These are phyloP conservation scores for Galbula dea DNA, from an alignment of 2,113 vertebrate species.

Conservation along the genomic window DNA sequence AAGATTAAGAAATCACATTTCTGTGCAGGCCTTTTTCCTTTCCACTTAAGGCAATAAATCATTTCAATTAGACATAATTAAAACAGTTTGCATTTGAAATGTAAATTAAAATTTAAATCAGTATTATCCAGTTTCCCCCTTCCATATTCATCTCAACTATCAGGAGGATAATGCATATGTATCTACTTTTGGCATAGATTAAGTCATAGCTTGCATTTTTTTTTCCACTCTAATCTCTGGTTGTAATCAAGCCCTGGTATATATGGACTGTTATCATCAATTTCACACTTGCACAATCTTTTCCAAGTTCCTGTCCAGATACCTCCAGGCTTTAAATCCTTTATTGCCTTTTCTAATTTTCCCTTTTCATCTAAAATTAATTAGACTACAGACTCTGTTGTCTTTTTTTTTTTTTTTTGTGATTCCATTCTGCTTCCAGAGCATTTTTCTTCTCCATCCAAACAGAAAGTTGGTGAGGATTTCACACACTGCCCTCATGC, in stretches of 20 bases:
- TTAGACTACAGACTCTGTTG: neutral
- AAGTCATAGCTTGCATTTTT: neutral
- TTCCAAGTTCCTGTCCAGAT: constrained; percentile 8
- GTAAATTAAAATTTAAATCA: constrained; percentile 15
- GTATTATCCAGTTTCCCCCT: neutral
- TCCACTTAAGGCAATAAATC: constrained; percentile 10
- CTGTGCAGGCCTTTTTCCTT: neutral
- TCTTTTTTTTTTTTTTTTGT: constrained; percentile 1
- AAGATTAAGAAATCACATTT: constrained; percentile 30
- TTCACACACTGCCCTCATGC: neutral
- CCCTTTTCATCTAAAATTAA: constrained; percentile 43
- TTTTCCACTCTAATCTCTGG: neutral
- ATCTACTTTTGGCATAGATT: neutral
- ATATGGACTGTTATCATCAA: neutral
- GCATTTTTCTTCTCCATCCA: neutral
- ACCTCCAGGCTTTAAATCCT: neutral
- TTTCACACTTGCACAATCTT: neutral
- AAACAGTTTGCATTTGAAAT: constrained; percentile 25
- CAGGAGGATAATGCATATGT: neutral
- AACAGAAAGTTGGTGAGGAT: neutral
- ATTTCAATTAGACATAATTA: constrained; percentile 36
- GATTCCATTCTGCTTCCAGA: constrained; percentile 6
- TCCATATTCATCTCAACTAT: neutral
- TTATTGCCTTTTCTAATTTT: constrained; percentile 1
- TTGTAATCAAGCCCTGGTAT: neutral